Percentiles rank a stretch among this genome's conserved stretches.
These are phyloP conservation scores for Synergus laeviventris DNA, from an alignment of 2,888 invertebrate species.

Conservation along the genomic window DNA sequence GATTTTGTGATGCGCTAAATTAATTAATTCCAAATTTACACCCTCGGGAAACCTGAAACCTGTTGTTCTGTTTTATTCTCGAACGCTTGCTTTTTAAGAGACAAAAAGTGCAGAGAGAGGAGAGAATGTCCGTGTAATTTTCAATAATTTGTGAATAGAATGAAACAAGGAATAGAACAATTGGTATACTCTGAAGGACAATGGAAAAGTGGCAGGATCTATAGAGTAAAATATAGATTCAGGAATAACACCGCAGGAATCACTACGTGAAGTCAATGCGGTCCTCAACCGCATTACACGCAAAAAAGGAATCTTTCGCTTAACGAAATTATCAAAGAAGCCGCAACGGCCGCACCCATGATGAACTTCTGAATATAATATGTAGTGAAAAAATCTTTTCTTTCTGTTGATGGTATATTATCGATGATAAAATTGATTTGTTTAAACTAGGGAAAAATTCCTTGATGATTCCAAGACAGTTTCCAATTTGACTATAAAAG, in stretches of 20 bases:
- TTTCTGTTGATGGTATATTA: background rate
- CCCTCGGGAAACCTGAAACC: background rate
- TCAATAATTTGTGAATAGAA: background rate
- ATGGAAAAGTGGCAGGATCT: background rate
- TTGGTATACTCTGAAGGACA: background rate
- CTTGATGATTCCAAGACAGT: too few relatives aligned
- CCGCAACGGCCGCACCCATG: background rate
- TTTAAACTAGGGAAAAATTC: too few relatives aligned
- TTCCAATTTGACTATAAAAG: too few relatives aligned
- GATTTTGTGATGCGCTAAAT: background rate
- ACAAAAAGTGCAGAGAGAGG: background rate
- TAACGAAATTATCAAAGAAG: background rate
- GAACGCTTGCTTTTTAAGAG: background rate
- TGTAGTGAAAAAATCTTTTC: background rate
- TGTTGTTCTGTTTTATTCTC: background rate
- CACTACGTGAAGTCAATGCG: background rate
- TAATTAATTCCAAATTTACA: background rate
- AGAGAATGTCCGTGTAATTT: background rate
- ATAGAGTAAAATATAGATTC: background rate
- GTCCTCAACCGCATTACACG: too few relatives aligned
- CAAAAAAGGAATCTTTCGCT: too few relatives aligned
- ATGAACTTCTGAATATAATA: background rate
- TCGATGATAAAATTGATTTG: too few relatives aligned
- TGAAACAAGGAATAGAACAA: background rate
- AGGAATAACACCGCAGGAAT: background rate